Base-by-base conservation (phyloP, 2,888 invertebrate genomes). In the Leptopilina myrica region DNA sequence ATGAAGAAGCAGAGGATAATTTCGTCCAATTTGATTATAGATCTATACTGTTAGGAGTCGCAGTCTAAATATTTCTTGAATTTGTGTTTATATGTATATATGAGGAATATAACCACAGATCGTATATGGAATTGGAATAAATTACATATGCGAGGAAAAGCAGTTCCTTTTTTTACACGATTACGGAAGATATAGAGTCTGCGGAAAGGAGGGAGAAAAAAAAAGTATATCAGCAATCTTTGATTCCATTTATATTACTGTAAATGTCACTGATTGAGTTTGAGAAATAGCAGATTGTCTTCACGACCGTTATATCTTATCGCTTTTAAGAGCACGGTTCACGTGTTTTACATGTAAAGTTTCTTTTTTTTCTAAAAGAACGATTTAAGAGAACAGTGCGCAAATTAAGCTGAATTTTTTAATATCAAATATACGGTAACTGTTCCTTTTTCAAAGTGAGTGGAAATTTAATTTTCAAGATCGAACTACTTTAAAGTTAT, bases 261-360 rank as follows among this genome's bases (percentile, higher is more conserved):
- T 87, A 86, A 84, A 80, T 85, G 88, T 85, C 87, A 82, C 81
- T 84, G 86, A 84, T 84, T 80, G 84, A 83, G 81, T 77, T 43
- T 62, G 84, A 79, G 83, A 84, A 81, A 85, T 84, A 81, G 79
- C 76, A 82, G 84, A 86, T 86, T 85, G 81, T 80, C 76, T 80
- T 84, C 76, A 80, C 83, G 9, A 81, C 86, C 85, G 86, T 86
- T 86, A 86, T 76, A 77, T 81, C 82, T 79, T 80, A 78, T 78
- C 79, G 76, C 64, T 33, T 20, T 73, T 75, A 62, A 62, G 20
- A 62, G 62, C 62, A 15, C 62, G 62, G 62, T 20, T 62, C 62
- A 20, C 33, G 14, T 64, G 26, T 64, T 64, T 64, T 40, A 64
- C 64, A 64, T 64, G 64, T 12, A n/a, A 62, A 62, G 8, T 9